Conservation (phyloP, 2,797 vertebrate genomes). For the Sebastes diploproa region DNA sequence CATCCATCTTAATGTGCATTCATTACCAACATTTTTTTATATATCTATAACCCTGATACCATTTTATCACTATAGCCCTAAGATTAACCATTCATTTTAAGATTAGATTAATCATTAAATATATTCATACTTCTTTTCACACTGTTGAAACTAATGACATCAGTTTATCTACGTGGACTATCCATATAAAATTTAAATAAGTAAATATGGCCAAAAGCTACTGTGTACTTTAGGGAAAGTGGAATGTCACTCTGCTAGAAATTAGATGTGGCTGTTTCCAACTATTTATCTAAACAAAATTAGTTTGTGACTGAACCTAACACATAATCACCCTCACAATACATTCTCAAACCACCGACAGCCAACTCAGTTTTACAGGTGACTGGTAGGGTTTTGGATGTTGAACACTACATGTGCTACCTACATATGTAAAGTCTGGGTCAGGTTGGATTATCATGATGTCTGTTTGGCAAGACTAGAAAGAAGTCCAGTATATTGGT, state of each 20-base stretch:
- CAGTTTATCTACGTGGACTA: not conserved
- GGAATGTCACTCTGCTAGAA: not conserved
- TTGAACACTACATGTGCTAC: not conserved
- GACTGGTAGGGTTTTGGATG: conserved; percentile 28
- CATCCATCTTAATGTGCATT: not conserved
- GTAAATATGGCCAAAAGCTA: not conserved
- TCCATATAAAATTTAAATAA: not conserved
- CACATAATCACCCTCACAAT: conserved; percentile 1
- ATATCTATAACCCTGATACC: not conserved
- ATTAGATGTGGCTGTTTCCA: not conserved
- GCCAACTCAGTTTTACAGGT: conserved; percentile 18
- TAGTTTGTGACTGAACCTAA: not conserved
- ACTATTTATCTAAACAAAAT: not conserved
- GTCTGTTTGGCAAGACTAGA: conserved; percentile 58
- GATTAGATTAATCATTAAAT: not conserved
- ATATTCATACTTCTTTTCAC: not conserved
- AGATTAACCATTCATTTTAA: not conserved
- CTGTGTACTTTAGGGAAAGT: not conserved
- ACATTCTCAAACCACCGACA: not conserved
- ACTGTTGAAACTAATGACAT: not conserved
- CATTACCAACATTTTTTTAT: not conserved
- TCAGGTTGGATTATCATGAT: conserved; percentile 45
- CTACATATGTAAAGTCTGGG: conserved; percentile 1
- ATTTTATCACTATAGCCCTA: not conserved
- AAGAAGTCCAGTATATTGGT: conserved; percentile 23